phyloP scores from a whole-genome alignment of 2,113 vertebrate genomes.

The Cheirogaleus medius region DNA sequence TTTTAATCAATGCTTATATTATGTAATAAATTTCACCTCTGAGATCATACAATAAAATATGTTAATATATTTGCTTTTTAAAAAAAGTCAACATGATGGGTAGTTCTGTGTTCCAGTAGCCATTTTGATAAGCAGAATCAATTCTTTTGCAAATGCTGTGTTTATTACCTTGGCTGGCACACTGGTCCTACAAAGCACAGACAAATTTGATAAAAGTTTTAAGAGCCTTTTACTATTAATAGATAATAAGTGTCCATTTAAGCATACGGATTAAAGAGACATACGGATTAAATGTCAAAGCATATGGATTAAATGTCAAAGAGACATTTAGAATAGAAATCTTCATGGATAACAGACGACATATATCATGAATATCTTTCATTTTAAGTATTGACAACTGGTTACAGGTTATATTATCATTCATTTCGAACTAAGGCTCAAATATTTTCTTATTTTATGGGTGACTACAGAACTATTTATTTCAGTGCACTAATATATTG shows the following conservation, averaged over 20 bases:
- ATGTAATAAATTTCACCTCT: not conserved
- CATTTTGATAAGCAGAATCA: slow-evolving; percentile 16
- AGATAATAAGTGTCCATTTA: not conserved
- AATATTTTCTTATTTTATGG: not conserved
- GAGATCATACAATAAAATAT: not conserved
- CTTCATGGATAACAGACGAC: not conserved
- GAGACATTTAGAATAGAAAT: not conserved
- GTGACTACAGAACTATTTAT: not conserved
- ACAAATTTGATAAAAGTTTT: not conserved
- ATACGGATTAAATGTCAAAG: too few relatives aligned
- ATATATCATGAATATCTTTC: not conserved
- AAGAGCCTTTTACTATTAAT: not conserved
- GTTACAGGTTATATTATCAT: not conserved
- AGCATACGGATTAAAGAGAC: not conserved
- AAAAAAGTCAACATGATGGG: not conserved
- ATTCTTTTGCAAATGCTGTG: not conserved
- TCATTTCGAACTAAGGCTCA: slow-evolving; percentile 23
- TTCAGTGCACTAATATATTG: not conserved
- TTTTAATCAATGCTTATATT: not conserved
- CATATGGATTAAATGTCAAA: not conserved
- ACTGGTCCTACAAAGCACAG: not conserved
- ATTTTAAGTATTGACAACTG: slow-evolving; percentile 1
- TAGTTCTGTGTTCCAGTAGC: not conserved
- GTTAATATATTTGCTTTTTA: not conserved
- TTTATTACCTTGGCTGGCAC: slow-evolving; percentile 23